Percentiles rank a stretch among this genome's conserved stretches.
phyloP scores from a whole-genome alignment of 1,140 invertebrate genomes.

The Pseudomyrmex cubaensis region DNA sequence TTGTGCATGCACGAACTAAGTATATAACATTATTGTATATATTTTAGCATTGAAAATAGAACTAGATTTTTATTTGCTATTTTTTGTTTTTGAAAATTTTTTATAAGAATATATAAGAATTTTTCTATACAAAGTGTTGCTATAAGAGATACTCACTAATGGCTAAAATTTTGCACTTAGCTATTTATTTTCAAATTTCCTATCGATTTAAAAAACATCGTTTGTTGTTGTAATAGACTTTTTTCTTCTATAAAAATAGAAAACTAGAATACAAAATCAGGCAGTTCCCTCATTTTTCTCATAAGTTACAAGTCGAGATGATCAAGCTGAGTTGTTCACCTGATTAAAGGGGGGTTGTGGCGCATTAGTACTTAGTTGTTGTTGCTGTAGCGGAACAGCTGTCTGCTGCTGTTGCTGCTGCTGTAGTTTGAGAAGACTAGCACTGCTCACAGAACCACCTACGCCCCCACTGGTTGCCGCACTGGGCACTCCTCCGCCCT shows the following conservation, averaged over 20 bases:
- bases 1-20: neutral
- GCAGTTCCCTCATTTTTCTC: neutral
- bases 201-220: no score
- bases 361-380: conserved; percentile 81
- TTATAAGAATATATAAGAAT: no score
- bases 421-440: conserved; percentile 84
- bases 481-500: conserved; percentile 82
- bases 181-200: no score
- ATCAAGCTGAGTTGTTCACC: conserved; percentile 75
- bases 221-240: no score
- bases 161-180: no score
- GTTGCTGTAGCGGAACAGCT: conserved; percentile 81
- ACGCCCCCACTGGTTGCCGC: conserved; percentile 81
- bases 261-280: neutral
- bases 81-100: no score
- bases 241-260: no score
- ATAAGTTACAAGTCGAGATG: no score
- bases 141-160: no score
- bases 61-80: no score
- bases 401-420: conserved; percentile 83
- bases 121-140: no score
- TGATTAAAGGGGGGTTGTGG: conserved; percentile 84
- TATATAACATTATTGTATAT: neutral
- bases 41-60: no score
- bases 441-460: conserved; percentile 83